Evolutionary conservation across 2,797 vertebrate species (phyloP), one percentile per base, ranked within the genome.

Genomic region (Ispidina picta): DNA sequence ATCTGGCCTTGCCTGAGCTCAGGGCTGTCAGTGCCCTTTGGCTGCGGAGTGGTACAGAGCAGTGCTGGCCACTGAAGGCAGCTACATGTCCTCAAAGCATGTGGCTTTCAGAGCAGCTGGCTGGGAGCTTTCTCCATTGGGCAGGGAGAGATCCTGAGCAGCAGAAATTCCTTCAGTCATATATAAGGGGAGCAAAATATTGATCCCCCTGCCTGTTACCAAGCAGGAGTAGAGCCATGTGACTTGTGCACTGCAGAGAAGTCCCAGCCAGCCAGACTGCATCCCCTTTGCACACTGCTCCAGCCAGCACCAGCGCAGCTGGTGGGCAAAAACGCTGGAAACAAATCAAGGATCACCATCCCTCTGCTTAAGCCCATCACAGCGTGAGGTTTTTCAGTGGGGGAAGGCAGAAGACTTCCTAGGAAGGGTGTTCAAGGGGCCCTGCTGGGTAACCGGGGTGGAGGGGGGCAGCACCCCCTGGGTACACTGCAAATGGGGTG

Each of bases 21-120:
- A 2, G 83, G 51, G 55, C 51, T 54, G n/a, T 35, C 5, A 52
- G 9, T 35, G 8, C 35, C 46, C 37, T 1, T 0, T 2, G 33
- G 8, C 0, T 5, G 26, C 0, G 2, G 26, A 17, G 68, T 11
- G 3, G 55, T 63, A 9, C 8, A 8, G 18, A 48, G 44, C 12
- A 8, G 23, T 4, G 2, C 64, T 5, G 64, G 49, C 77, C 31
- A 64, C 48, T 8, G 69, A 9, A 5, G 48, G 60, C 75, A 66
- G 13, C 2, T 5, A 3, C 15, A 0, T 21, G 62, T 71, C 64
- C 79, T 64, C 43, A 2, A 0, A 43, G 35, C 72, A 8, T 0
- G 5, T 35, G 52, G 80, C 31, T 22, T 2, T 6, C 2, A 0
- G 48, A 51, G 71, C 3, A 0, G 20, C 43, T 23, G 62, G 16